Evolutionary conservation across 1,140 invertebrate species (phyloP).

Genomic region (Leguminivora glycinivorella): DNA sequence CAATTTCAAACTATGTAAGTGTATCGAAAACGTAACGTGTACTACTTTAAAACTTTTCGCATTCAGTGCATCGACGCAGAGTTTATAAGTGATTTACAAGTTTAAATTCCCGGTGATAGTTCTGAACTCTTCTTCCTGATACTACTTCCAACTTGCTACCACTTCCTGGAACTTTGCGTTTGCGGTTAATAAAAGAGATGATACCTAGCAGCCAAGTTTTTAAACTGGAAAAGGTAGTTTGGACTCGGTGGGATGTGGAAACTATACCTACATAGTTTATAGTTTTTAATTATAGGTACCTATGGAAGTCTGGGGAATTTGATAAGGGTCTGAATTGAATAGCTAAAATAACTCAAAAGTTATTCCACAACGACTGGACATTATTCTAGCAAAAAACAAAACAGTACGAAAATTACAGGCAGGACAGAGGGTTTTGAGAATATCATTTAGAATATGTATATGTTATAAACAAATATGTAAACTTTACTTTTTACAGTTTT

Average conservation of each 20-base stretch:
- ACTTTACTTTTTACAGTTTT: too few species aligned
- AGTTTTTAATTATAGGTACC: too few species aligned
- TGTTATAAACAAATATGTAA: too few species aligned
- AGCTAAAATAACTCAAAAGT: too few species aligned
- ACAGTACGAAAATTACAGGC: too few species aligned
- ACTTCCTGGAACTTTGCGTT: background rate
- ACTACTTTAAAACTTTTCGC: background rate
- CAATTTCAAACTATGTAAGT: background rate
- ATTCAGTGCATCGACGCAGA: background rate
- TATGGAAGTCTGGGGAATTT: too few species aligned
- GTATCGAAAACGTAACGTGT: background rate
- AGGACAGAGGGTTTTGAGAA: too few species aligned
- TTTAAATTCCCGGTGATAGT: constrained; percentile 5
- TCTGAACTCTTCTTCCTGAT: constrained; percentile 1
- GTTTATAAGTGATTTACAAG: background rate
- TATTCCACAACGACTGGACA: too few species aligned
- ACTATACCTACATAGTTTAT: too few species aligned
- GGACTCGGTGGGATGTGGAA: background rate
- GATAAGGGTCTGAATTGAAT: too few species aligned
- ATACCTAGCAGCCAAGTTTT: background rate
- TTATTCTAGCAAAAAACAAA: too few species aligned
- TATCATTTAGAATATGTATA: too few species aligned
- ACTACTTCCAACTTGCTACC: background rate
- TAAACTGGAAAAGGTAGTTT: background rate
- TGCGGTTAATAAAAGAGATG: background rate